These are phyloP conservation scores for Coecobrya sp. DNA, from an alignment of 2,888 invertebrate genomes.

Conservation along the genomic window DNA sequence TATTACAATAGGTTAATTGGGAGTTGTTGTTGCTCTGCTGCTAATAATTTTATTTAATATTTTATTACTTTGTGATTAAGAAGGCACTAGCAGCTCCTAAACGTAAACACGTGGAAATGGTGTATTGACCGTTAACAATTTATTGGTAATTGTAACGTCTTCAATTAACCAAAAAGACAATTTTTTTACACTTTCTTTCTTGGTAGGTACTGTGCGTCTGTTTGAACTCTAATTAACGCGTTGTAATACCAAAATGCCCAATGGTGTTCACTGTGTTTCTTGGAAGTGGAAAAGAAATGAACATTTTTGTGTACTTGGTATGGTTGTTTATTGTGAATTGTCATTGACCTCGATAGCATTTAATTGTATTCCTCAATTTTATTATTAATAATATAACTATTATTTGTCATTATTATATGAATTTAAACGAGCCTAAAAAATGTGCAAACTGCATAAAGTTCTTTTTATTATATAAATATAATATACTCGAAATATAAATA, in stretches of 20 bases:
- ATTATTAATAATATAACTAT: conserved; percentile 14
- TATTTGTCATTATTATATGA: not conserved
- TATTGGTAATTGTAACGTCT: conserved; percentile 20
- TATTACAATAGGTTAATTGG: too few relatives aligned
- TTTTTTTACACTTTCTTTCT: conserved; percentile 69
- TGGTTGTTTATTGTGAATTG: conserved; percentile 64
- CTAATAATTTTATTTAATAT: not conserved
- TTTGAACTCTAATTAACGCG: conserved; percentile 39
- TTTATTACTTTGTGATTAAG: conserved; percentile 92
- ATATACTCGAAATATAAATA: conserved; percentile 7
- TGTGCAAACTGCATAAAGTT: not conserved
- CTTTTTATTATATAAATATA: not conserved
- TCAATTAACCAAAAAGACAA: conserved; percentile 71
- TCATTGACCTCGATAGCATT: conserved; percentile 66
- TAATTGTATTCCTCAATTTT: conserved; percentile 38
- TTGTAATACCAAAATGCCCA: conserved; percentile 49
- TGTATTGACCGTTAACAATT: conserved; percentile 68
- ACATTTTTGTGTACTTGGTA: conserved; percentile 57
- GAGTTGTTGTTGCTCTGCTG: too few relatives aligned
- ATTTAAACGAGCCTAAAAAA: not conserved
- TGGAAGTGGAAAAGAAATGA: conserved; percentile 3
- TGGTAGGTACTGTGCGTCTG: conserved; percentile 48
- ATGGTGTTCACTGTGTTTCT: conserved; percentile 51
- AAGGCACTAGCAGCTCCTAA: conserved; percentile 90
- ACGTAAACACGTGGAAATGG: conserved; percentile 83